Evolutionary conservation across 2,113 vertebrate genomes (phyloP), one percentile per base, ranked within the genome.

Genomic region (Leptobrachium leishanense): DNA sequence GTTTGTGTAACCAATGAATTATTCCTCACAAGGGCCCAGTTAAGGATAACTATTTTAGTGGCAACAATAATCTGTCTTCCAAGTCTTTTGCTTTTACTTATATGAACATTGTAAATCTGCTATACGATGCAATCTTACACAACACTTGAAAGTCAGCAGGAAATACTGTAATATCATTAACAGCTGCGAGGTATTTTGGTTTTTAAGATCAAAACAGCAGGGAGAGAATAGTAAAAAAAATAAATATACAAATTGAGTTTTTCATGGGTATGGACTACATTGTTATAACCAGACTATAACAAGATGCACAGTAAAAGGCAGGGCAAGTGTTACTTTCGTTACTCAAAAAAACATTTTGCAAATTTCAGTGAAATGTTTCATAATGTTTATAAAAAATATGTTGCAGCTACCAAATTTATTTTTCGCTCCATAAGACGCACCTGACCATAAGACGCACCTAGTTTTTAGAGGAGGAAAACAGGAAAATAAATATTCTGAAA

Each of bases 41-140:
- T 70, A 77, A 53, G 15, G 10, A 41, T 62, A 77, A 77, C 59
- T 76, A 53, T 76, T 76, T 68, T 69, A 50, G 42, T 50, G 75
- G 66, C 66, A 77, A 65, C 66, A 31, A 77, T 62, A 53, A 77
- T 77, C 43, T 31, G 55, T 77, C 67, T 77, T 68, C 68, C 46
- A 62, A 40, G 8, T 39, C 44, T 42, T 43, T 41, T 43, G 42
- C 41, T 70, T 43, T 68, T 77, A 10, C 12, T 59, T 62, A 77
- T 77, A 39, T 69, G 75, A 59, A 63, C 67, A 77, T 20, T 70
- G 75, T 69, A 77, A 77, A 77, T 68, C 13, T 20, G 59, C 75
- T 77, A 44, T 77, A 77, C 54, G 69, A 77, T 69, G 39, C 59
- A 62, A 42, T 10, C 2, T 63, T 9, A 31, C 46, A 63, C 66